These are phyloP conservation scores for Eueremaeus valkanovi DNA, from an alignment of 2,888 invertebrate genomes.

Conservation along the genomic window DNA sequence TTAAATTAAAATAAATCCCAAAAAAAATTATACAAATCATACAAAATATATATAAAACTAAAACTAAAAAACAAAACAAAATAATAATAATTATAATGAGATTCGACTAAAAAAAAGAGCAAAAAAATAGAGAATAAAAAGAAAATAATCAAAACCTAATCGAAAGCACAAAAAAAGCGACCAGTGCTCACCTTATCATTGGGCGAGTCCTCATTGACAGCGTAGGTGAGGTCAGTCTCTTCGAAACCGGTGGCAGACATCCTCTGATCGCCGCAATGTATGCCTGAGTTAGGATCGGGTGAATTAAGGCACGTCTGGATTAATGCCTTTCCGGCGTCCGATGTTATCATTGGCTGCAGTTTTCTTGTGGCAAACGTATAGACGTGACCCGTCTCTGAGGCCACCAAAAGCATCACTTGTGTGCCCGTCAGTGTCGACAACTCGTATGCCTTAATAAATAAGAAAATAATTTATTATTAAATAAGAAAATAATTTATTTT, in stretches of 20 bases:
- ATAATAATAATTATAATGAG: too few species aligned
- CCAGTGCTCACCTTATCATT: conserved; percentile 42
- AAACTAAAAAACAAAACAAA: too few species aligned
- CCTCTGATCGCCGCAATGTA: conserved; percentile 66
- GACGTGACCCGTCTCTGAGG: conserved; percentile 98
- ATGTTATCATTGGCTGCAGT: conserved; percentile 98
- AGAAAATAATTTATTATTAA: conserved; percentile 51
- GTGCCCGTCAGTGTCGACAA: conserved; percentile 97
- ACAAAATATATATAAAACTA: too few species aligned
- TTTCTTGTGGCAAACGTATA: conserved; percentile 99
- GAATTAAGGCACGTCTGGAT: conserved; percentile 98
- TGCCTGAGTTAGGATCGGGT: conserved; percentile 62
- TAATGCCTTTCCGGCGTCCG: conserved; percentile 82
- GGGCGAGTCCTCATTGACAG: conserved; percentile 48
- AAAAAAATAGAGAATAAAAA: too few species aligned
- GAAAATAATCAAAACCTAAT: not conserved
- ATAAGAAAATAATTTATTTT: not conserved
- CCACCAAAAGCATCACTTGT: conserved; percentile 98
- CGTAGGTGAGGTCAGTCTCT: conserved; percentile 94
- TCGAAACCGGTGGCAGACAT: conserved; percentile 98
- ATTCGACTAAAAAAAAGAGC: too few species aligned
- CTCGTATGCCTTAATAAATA: conserved; percentile 82
- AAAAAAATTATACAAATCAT: too few species aligned
- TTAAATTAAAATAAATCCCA: too few species aligned
- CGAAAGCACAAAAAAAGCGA: not conserved